Base-by-base conservation (phyloP, 2,113 vertebrate genomes). In the Forbesichthys agassizii region DNA sequence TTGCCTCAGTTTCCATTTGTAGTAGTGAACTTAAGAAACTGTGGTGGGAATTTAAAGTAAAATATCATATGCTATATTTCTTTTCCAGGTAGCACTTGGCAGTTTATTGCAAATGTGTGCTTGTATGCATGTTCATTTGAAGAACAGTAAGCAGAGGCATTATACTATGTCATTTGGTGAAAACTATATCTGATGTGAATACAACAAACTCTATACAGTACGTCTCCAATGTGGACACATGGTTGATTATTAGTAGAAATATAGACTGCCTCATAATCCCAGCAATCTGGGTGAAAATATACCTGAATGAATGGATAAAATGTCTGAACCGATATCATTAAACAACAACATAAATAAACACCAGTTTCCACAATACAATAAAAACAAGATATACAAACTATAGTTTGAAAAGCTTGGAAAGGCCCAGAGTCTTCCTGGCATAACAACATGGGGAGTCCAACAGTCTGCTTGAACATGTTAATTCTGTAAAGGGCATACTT, bases 281-380 rank as follows among this genome's bases (percentile, higher is more conserved):
- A 80, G 71, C 69, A 52, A 48, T 67, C 20, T 75, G 77, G 72
- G 55, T 78, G 33, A 69, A 69, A 64, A 63, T 5, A 49, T 66
- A 75, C 69, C 78, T 74, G 70, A 78, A 68, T 68, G 18, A 71
- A 61, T 33, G 36, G 36, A 16, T 14, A 62, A 55, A 77, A 66
- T 64, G 53, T 63, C 9, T 67, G 52, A 33, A 71, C 33, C 9
- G 56, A 77, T 60, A 46, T 59, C 33, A 48, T 63, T 67, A n/a
- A 66, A 11, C 60, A 75, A 52, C 61, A 47, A 64, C 49, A 88
- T 89, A 87, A 84, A 89, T 86, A 84, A 78, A 59, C 68, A 81
- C 68, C 68, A n/a, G 49, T 66, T 65, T 74, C 33, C 69, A 73
- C 54, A 66, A 70, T 57, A 74, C 20, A 75, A 75, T 80, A 78